Percentiles rank a stretch among this genome's conserved stretches.
These are phyloP conservation scores for Thera obeliscata DNA, from an alignment of 2,888 invertebrate genomes.

Conservation along the genomic window DNA sequence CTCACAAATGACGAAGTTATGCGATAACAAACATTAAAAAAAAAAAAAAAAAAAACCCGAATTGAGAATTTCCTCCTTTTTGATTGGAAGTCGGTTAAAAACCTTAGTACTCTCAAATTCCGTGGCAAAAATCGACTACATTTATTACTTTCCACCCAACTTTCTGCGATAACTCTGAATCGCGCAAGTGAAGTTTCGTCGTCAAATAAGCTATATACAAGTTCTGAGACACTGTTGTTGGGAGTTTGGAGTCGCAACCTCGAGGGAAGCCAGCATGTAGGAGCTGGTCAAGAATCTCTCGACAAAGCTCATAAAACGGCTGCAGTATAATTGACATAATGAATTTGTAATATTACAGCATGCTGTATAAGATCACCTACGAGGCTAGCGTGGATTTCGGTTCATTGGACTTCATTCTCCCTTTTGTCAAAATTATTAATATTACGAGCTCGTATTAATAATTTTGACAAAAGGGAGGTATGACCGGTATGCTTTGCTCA, in stretches of 20 bases:
- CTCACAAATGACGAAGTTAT: too few relatives aligned
- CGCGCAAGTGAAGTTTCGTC: slow-evolving; percentile 2
- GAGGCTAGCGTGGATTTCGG: background rate
- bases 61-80: too few relatives aligned
- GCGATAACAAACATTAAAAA: too few relatives aligned
- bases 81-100: background rate
- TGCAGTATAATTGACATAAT: too few relatives aligned
- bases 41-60: too few relatives aligned
- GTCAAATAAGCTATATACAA: background rate
- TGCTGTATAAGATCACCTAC: background rate
- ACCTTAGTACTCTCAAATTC: background rate
- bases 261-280: background rate
- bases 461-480: too few relatives aligned
- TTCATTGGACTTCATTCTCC: background rate
- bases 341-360: too few relatives aligned
- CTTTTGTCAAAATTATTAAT: background rate
- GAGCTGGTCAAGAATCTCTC: background rate
- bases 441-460: too few relatives aligned
- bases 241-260: background rate
- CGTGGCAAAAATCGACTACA: background rate
- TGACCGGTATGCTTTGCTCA: too few relatives aligned
- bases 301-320: too few relatives aligned
- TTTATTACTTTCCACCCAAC: background rate
- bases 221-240: background rate
- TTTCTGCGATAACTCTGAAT: background rate